These are phyloP conservation scores for Clusia tigrina DNA, from an alignment of 2,888 invertebrate species.

Conservation along the genomic window DNA sequence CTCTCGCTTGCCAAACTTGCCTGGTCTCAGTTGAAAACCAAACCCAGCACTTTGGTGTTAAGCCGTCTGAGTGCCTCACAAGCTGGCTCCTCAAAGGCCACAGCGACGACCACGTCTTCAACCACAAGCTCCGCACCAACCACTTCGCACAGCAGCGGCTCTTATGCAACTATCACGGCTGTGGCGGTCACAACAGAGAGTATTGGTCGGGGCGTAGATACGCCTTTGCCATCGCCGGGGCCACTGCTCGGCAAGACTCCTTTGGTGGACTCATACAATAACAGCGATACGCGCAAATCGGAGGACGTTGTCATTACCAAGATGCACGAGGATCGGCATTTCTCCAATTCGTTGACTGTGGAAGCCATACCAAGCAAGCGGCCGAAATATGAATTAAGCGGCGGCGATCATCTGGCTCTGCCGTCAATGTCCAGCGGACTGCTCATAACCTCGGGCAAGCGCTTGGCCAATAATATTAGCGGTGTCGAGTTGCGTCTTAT, in stretches of 20 bases:
- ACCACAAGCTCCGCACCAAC: constrained; percentile 21
- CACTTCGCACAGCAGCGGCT: constrained; percentile 16
- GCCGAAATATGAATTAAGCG: constrained; percentile 35
- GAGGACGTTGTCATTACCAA: constrained; percentile 61
- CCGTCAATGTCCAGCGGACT: neutral
- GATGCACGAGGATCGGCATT: constrained; percentile 60
- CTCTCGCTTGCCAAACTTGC: constrained; percentile 59
- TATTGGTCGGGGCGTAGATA: constrained; percentile 65
- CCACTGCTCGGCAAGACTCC: constrained; percentile 84
- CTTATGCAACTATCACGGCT: constrained; percentile 16
- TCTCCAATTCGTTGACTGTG: constrained; percentile 29
- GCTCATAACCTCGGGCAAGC: constrained; percentile 5
- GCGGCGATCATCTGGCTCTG: neutral
- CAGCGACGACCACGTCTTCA: constrained; percentile 24
- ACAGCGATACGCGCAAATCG: constrained; percentile 46
- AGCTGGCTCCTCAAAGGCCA: constrained; percentile 47
- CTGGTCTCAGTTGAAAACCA: constrained; percentile 64
- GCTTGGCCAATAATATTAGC: constrained; percentile 27
- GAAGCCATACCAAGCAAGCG: constrained; percentile 43
- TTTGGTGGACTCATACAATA: constrained; percentile 74
- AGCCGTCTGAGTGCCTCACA: constrained; percentile 56
- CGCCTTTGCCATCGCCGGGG: constrained; percentile 82
- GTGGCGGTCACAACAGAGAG: constrained; percentile 21
- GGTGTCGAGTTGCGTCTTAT: constrained; percentile 57
- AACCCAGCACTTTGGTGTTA: constrained; percentile 70